Base-by-base conservation (phyloP, 2,888 invertebrate genomes). In the Cerceris rybyensis region DNA sequence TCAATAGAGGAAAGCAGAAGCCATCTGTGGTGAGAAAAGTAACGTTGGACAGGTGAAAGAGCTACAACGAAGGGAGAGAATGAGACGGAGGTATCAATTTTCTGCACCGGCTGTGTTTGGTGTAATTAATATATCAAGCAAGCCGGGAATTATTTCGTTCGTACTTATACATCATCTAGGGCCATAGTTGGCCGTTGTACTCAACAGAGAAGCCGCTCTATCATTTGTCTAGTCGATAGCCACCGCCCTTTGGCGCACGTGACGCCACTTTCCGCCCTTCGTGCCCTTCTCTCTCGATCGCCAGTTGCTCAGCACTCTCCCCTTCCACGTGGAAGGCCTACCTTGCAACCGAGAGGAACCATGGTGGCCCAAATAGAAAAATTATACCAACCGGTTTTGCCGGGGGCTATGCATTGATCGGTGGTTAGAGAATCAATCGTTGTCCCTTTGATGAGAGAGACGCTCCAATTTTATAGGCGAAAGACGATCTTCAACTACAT, bases 81-180 rank as follows among this genome's bases (percentile, higher is more conserved):
- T 8, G 13, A 61, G 17, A 63, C 59, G 16, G 61, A 71, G 81
- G 78, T 86, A 87, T 86, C 85, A 85, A 88, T 90, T 89, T 89
- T 86, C 82, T 81, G 74, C 79, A 72, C 79, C 81, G 84, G 83
- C 79, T 82, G 86, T 87, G 86, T 87, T 86, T 84, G 80, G 80
- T 81, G 80, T 82, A 90, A 89, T 89, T 88, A 89, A 88, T 87
- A 87, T 81, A 84, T 88, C 86, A 86, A 76, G 63, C 28, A 58
- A 28, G 54, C n/a, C 50, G 75, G 61, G 70, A 72, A 80, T 80
- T 80, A 66, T 80, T 85, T 78, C 77, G 79, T 68, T 75, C 54
- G 78, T 78, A 76, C 63, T 57, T 14, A 70, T 39, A 49, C 28
- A 57, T 60, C 49, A 49, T 17, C 50, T 7, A 13, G 46, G 17